These are phyloP conservation scores for Lochmaea crataegi DNA, from an alignment of 2,888 invertebrate genomes.

Conservation along the genomic window DNA sequence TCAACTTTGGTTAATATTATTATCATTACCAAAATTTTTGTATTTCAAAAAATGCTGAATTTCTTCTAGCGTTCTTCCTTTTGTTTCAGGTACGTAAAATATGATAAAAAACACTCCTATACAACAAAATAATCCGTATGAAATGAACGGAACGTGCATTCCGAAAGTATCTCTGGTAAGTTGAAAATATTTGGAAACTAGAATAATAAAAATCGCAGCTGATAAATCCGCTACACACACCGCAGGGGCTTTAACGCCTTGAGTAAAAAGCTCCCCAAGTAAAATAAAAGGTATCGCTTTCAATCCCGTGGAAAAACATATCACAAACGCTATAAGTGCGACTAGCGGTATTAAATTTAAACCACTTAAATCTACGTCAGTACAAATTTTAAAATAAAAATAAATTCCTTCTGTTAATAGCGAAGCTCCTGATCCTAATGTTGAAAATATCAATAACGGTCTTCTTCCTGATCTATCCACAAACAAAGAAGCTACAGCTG, in stretches of 20 bases:
- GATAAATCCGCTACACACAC: conserved; percentile 69
- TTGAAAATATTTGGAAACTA: conserved; percentile 67
- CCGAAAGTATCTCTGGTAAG: conserved; percentile 70
- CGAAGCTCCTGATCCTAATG: conserved; percentile 63
- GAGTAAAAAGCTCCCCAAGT: conserved; percentile 69
- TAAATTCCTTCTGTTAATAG: conserved; percentile 65
- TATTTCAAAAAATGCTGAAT: conserved; percentile 74
- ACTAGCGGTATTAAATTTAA: conserved; percentile 65
- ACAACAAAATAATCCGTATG: conserved; percentile 72
- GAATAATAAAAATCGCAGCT: conserved; percentile 65
- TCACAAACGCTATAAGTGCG: conserved; percentile 67
- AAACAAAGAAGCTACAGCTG: conserved; percentile 68
- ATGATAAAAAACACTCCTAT: conserved; percentile 72
- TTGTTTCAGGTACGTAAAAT: conserved; percentile 77
- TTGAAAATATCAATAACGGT: conserved; percentile 68
- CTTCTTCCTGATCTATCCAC: conserved; percentile 71
- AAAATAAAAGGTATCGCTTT: conserved; percentile 68
- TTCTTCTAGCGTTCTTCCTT: conserved; percentile 76
- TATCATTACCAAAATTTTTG: conserved; percentile 27
- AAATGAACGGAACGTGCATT: conserved; percentile 75
- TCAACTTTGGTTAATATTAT: background rate
- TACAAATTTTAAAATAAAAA: conserved; percentile 64
- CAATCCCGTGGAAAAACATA: conserved; percentile 67
- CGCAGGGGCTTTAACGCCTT: conserved; percentile 69
- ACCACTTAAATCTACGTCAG: conserved; percentile 58